These are phyloP conservation scores for Rhabdomys dilectus DNA, from an alignment of 2,113 vertebrate species.

Conservation along the genomic window DNA sequence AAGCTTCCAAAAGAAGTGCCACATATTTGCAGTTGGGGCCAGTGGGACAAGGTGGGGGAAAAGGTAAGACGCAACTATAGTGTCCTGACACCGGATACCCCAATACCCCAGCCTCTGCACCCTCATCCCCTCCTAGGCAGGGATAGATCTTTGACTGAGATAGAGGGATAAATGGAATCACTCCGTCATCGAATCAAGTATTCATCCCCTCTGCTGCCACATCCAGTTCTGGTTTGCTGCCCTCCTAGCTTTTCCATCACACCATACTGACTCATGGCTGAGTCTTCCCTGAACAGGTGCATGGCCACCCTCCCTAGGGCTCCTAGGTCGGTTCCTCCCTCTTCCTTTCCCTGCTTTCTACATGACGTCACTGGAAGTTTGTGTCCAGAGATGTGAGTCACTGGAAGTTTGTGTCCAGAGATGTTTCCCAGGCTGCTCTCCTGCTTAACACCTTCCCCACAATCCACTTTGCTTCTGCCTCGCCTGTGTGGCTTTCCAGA, in stretches of 20 bases:
- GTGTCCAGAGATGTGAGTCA: not conserved
- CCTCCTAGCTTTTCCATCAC: not conserved
- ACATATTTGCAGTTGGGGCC: not conserved
- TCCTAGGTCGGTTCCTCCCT: not conserved
- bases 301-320: not conserved
- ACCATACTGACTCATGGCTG: accelerated
- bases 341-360: not conserved
- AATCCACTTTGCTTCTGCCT: accelerated
- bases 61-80: not conserved
- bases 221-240: too few species aligned
- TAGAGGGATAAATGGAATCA: too few species aligned
- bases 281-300: not conserved
- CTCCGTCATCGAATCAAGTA: too few species aligned
- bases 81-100: not conserved
- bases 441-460: not conserved
- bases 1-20: not conserved
- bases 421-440: not conserved
- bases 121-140: not conserved
- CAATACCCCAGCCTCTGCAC: not conserved
- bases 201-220: not conserved
- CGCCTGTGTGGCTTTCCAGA: not conserved
- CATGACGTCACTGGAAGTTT: not conserved
- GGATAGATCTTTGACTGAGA: not conserved
- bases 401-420: too few species aligned
- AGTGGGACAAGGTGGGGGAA: not conserved